phyloP scores from a whole-genome alignment of 2,888 invertebrate species.

The Melieria crassipennis region DNA sequence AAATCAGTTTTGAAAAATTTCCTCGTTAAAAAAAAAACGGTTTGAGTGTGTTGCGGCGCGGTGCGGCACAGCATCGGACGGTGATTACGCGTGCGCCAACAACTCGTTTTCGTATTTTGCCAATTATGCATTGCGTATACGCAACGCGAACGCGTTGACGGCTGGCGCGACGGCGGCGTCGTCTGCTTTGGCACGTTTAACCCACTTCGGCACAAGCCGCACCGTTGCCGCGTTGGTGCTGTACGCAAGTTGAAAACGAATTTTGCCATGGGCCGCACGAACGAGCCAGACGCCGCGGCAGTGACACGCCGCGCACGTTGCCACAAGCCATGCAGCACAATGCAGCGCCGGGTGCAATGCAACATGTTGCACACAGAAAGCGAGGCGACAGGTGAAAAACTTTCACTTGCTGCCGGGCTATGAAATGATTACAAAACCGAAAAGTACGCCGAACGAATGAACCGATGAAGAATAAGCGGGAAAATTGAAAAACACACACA shows the following conservation, averaged over 20 bases:
- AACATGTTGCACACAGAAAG: conserved; percentile 26
- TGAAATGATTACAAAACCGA: conserved; percentile 24
- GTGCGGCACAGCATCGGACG: no score
- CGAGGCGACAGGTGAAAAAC: conserved; percentile 53
- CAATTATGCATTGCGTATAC: conserved; percentile 15
- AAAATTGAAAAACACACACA: no score
- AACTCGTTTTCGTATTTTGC: no score
- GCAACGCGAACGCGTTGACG: neutral
- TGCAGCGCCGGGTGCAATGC: conserved; percentile 20
- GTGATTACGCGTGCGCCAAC: no score
- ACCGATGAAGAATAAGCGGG: no score
- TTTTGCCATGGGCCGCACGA: conserved; percentile 6
- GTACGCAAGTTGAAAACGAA: conserved; percentile 40
- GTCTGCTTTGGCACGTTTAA: conserved; percentile 50
- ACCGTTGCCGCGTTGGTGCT: conserved; percentile 11
- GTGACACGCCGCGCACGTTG: conserved; percentile 13
- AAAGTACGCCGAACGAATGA: neutral
- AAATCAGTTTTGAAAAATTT: no score
- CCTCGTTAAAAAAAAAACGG: no score
- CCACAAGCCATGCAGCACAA: conserved; percentile 8
- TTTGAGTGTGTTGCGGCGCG: no score
- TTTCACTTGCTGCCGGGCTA: conserved; percentile 48
- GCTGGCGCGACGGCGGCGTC: neutral
- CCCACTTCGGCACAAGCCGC: conserved; percentile 50
- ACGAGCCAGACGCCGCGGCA: neutral